Evolutionary conservation across 2,113 vertebrate species (phyloP).

Genomic region (Gnathonemus longibarbis): DNA sequence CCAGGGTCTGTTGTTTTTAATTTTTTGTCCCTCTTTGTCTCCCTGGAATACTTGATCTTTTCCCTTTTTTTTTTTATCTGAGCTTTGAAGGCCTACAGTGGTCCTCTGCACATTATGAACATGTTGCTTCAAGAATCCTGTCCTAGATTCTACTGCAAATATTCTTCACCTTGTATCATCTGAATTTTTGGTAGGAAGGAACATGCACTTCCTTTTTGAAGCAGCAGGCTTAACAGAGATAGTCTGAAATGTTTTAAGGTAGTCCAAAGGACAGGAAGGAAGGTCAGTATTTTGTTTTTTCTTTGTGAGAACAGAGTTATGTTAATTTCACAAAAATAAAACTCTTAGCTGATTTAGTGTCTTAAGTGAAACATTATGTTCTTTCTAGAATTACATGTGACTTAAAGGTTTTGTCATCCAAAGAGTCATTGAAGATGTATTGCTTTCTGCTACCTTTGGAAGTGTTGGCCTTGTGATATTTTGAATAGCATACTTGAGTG

Average conservation of each 20-base stretch:
- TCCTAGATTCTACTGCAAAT: background rate
- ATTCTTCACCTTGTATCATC: background rate
- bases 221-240: background rate
- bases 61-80: background rate
- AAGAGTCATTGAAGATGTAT: background rate
- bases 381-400: background rate
- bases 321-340: background rate
- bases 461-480: background rate
- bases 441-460: background rate
- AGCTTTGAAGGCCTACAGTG: background rate
- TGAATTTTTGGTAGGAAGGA: background rate
- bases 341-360: background rate
- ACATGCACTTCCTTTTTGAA: background rate
- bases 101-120: background rate
- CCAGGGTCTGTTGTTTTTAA: background rate
- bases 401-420: background rate
- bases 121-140: constrained; percentile 9
- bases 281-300: background rate
- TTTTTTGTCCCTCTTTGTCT: background rate
- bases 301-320: background rate
- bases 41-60: background rate
- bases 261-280: background rate
- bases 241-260: background rate
- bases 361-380: background rate
- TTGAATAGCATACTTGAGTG: background rate